Base-by-base conservation (phyloP, 2,797 vertebrate genomes). In the Leptoclinus maculatus region DNA sequence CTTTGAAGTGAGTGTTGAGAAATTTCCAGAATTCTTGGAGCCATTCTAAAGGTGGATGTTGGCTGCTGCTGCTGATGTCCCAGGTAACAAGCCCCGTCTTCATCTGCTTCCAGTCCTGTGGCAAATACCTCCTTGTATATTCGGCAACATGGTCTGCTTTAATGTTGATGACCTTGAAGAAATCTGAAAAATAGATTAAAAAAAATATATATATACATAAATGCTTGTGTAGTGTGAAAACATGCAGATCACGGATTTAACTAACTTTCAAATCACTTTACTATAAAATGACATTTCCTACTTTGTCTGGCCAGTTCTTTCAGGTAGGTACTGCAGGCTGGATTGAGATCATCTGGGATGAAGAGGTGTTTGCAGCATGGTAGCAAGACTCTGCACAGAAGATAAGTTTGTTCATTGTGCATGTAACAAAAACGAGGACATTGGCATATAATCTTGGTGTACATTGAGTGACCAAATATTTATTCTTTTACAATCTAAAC, bases 11-110 rank as follows among this genome's bases (percentile, higher is more conserved):
- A 69, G 2, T 76, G 65, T 91, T 93, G 57, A 97, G 93, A 88
- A 96, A 97, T 45, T 83, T 91, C 96, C 97, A 97, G 82, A 97
- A 93, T 41, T 94, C 85, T 68, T 80, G 63, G 3, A 97, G 83
- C 96, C 97, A 97, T 34, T 91, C 86, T 7, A 80, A 80, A 39
- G 96, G 95, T 29, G 96, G 96, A 74, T 96, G 93, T 3, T 83
- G 74, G 0, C 8, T 70, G n/a, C n/a, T n/a, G n/a, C n/a, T n/a
- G 45, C 32, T 53, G 3, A 82, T 74, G 69, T 90, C 80, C 97
- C 96, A 97, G 29, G 32, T 89, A 34, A 96, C 92, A 27, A 82
- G 72, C 4, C 53, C 67, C 0, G 53, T 59, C 25, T 66, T 70
- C 12, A 41, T 66, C 57, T 80, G 53, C 66, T 88, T 82, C 96